Conservation (phyloP, 2,797 vertebrate species). For the Hoplostethus mediterraneus region DNA sequence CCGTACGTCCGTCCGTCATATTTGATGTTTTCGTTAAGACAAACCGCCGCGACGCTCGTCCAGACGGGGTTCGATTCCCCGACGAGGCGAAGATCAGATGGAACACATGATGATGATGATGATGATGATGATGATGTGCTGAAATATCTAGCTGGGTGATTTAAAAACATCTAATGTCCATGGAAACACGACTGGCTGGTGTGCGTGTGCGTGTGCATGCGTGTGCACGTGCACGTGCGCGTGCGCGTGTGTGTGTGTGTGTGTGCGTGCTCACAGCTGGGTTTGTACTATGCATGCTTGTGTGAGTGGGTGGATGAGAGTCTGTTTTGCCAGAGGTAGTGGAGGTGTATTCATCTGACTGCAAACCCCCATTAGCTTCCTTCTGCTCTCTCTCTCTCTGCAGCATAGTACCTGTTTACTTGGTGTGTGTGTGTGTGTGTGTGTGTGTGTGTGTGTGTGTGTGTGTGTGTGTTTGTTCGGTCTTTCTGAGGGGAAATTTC, state of each 20-base stretch:
- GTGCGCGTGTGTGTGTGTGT: constrained; percentile 21
- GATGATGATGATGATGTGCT: no score
- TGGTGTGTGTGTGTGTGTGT: constrained; percentile 33
- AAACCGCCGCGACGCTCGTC: no score
- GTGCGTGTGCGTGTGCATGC: constrained; percentile 34
- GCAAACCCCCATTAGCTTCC: constrained; percentile 26
- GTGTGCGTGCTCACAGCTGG: constrained; percentile 58
- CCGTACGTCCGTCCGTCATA: no score
- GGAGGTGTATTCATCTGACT: constrained; percentile 67
- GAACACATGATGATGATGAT: no score
- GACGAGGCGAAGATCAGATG: no score
- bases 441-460: constrained; percentile 35
- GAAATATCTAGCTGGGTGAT: constrained; percentile 46
- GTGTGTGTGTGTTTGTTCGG: constrained; percentile 54
- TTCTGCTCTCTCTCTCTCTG: constrained; percentile 45
- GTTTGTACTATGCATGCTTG: constrained; percentile 68
- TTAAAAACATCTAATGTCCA: constrained; percentile 64
- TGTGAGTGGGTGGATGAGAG: constrained; percentile 76
- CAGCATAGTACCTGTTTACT: constrained; percentile 50
- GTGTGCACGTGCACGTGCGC: constrained; percentile 7
- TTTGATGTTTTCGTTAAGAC: no score
- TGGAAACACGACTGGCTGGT: constrained; percentile 74
- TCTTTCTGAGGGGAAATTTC: constrained; percentile 97
- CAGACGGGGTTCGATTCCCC: no score
- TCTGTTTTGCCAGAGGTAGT: constrained; percentile 71